A percentile compares a stretch with the other conserved stretches of the same genome.
Conservation (phyloP, 1,140 invertebrate genomes). For the Calosoma granatense region DNA sequence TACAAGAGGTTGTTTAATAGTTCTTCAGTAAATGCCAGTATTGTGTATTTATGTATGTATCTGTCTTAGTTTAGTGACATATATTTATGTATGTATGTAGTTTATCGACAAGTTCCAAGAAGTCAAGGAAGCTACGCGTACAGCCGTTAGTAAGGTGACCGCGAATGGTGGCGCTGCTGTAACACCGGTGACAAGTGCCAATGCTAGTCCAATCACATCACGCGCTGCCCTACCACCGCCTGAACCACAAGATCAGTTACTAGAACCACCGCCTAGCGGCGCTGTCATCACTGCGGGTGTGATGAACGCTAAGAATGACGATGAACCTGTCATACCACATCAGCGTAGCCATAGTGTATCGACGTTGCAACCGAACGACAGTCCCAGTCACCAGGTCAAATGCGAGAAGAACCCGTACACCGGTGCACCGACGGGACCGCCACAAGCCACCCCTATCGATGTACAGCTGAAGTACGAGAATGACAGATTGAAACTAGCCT, state of each 20-base stretch:
- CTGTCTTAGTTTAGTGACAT: no score
- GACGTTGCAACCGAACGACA: constrained; percentile 41
- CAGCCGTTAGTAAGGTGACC: constrained; percentile 52
- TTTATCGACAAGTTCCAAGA: constrained; percentile 99
- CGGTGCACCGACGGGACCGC: constrained; percentile 30
- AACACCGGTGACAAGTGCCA: constrained; percentile 73
- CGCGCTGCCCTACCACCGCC: constrained; percentile 44
- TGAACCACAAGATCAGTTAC: constrained; percentile 30
- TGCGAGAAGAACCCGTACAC: constrained; percentile 31
- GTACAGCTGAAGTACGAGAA: constrained; percentile 96
- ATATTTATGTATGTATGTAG: no score
- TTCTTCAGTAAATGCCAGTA: no score
- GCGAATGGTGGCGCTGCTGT: constrained; percentile 65
- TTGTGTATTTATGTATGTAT: no score
- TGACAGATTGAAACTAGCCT: constrained; percentile 86
- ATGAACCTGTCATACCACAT: constrained; percentile 28
- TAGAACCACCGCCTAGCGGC: constrained; percentile 37
- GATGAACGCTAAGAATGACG: constrained; percentile 24
- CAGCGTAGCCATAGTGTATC: constrained; percentile 44
- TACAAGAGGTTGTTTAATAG: no score
- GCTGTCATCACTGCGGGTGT: constrained; percentile 17
- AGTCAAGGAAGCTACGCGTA: constrained; percentile 87
- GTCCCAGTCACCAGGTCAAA: constrained; percentile 49
- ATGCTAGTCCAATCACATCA: constrained; percentile 70
- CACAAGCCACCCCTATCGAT: constrained; percentile 47